A percentile compares a stretch with the other conserved stretches of the same genome.
phyloP scores from a whole-genome alignment of 2,113 vertebrate genomes.

The Oryzias celebensis region DNA sequence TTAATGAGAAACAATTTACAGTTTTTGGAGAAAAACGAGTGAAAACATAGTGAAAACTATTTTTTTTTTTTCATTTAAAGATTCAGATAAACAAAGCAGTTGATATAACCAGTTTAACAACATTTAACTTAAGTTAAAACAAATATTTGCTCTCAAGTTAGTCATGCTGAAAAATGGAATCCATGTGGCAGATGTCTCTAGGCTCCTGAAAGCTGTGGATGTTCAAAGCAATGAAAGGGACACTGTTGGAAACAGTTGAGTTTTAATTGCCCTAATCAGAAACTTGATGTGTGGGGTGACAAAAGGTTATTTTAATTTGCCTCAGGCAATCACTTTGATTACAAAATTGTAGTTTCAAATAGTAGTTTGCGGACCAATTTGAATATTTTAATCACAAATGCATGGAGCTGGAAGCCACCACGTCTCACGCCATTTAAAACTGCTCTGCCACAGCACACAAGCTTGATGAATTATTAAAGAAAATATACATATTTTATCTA shows the following conservation, averaged over 20 bases:
- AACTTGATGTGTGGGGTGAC: constrained; percentile 57
- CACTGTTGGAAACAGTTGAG: constrained; percentile 39
- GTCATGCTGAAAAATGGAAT: constrained; percentile 13
- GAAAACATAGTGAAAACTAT: neutral
- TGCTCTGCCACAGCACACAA: neutral
- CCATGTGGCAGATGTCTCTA: constrained; percentile 19
- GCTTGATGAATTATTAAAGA: constrained; percentile 54
- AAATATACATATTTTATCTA: constrained; percentile 58
- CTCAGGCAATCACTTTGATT: constrained; percentile 59
- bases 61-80: neutral
- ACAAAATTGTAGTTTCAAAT: constrained; percentile 45
- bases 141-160: constrained; percentile 4
- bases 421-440: constrained; percentile 39
- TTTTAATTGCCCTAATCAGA: constrained; percentile 68
- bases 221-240: constrained; percentile 14
- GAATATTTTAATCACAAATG: constrained; percentile 54
- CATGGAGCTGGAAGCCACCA: constrained; percentile 10
- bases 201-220: constrained; percentile 14
- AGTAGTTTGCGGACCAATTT: constrained; percentile 52
- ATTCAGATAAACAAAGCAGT: neutral
- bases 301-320: constrained; percentile 62
- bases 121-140: neutral
- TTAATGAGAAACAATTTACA: too few species aligned
- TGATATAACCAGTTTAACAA: neutral
- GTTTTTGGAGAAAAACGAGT: too few species aligned